phyloP scores from a whole-genome alignment of 2,888 invertebrate genomes.

The Lepas anatifera region DNA sequence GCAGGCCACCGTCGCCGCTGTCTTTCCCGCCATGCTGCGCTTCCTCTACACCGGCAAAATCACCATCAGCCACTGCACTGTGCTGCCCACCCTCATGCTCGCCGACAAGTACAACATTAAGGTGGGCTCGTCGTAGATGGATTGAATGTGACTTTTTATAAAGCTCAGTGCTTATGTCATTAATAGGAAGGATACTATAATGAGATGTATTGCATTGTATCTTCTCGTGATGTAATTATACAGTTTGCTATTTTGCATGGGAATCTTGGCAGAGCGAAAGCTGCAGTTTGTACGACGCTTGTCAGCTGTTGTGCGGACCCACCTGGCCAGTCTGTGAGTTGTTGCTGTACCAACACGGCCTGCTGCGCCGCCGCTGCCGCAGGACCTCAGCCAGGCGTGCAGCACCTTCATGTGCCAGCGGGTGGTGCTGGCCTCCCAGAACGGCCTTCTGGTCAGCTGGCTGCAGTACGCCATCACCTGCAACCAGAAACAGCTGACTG shows the following conservation, averaged over 20 bases:
- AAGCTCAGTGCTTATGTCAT: too few species aligned
- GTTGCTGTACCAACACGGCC: too few species aligned
- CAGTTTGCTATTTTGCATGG: too few species aligned
- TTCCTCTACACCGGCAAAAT: slow-evolving; percentile 86
- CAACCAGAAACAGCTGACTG: slow-evolving; percentile 42
- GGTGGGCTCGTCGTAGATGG: too few species aligned
- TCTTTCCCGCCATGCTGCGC: slow-evolving; percentile 78
- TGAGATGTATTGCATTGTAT: too few species aligned
- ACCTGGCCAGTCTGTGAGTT: too few species aligned
- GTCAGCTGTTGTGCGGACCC: too few species aligned
- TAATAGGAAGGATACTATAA: too few species aligned
- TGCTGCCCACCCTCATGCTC: slow-evolving; percentile 72
- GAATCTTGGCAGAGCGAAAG: too few species aligned
- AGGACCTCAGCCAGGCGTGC: slow-evolving; percentile 72
- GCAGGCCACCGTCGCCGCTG: slow-evolving; percentile 35
- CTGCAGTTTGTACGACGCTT: too few species aligned
- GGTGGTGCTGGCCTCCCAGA: slow-evolving; percentile 67
- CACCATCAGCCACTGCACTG: slow-evolving; percentile 66
- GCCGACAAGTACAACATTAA: slow-evolving; percentile 93
- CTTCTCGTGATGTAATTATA: too few species aligned
- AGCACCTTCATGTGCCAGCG: slow-evolving; percentile 77
- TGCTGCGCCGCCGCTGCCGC: slow-evolving; percentile 25
- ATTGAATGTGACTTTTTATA: too few species aligned
- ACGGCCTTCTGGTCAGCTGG: slow-evolving; percentile 77
- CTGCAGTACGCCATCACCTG: slow-evolving; percentile 77